Base-by-base conservation (phyloP, 2,888 invertebrate species). In the Drosophila birchii region DNA sequence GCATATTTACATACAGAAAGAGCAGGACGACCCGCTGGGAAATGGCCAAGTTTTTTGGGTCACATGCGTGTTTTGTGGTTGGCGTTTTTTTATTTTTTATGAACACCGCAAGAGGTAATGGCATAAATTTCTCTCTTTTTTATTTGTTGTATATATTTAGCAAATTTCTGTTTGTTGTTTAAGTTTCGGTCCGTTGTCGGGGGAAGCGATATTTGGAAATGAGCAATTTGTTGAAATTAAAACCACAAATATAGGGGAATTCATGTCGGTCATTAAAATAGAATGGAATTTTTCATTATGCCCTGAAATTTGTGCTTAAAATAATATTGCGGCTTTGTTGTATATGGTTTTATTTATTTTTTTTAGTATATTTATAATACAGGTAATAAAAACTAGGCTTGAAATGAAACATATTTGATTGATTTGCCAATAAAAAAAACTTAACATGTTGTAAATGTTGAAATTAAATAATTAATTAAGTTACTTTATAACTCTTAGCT, bases 1-100 rank as follows among this genome's bases (percentile, higher is more conserved):
- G 43, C 39, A 56, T 51, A 58, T 69, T 68, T 70, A 70, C 70
- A 70, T 49, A 55, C 39, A 68, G 47, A 67, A 67, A 70, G 55
- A 74, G 41, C 68, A 59, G 67, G 58, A 67, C 64, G 34, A 11
- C 57, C 71, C 49, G 58, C 53, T 69, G 73, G 64, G 64, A 63
- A 73, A 73, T 49, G 54, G 36, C 44, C 45, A 58, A 45, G 47
- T 55, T 72, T 61, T 61, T 55, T 49, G 64, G 58, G 55, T 68
- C 49, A 76, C 76, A 71, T 73, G 44, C 59, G 60, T 64, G 58
- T 56, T 59, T 74, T 74, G 64, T 36, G 72, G 71, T 70, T 38
- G 43, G 44, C 44, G 18, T 23, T 32, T 66, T 66, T 68, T 49
- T 68, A 70, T 32, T 66, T 66, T 68, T 49, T 68, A 70, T 49